Conservation (phyloP, 2,113 vertebrate species). For the Callithrix jacchus region DNA sequence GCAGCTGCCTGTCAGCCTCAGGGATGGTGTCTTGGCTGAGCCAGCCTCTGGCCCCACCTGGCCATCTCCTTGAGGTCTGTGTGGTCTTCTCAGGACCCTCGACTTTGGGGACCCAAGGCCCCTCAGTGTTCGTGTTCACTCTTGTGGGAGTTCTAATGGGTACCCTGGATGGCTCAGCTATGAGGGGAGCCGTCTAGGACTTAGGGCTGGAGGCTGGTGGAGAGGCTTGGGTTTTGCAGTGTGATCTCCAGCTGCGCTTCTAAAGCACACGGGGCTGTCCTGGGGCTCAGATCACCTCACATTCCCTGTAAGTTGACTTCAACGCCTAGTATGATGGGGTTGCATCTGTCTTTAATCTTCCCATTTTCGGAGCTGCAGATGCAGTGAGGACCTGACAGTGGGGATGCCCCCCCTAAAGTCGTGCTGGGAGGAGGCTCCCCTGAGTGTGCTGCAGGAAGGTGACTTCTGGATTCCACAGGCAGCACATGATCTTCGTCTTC, state of each 20-base stretch:
- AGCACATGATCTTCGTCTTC: accelerated
- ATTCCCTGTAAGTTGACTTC: accelerated
- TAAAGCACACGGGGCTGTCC: background rate
- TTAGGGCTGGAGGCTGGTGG: background rate
- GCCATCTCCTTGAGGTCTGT: background rate
- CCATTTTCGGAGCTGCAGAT: background rate
- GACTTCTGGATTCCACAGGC: no score
- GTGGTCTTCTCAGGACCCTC: no score
- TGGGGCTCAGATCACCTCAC: background rate
- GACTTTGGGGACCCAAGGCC: background rate
- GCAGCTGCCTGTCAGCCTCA: background rate
- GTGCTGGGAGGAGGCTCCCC: no score
- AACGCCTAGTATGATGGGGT: accelerated
- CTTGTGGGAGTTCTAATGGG: background rate
- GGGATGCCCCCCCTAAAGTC: background rate
- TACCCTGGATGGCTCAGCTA: background rate
- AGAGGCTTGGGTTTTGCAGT: background rate
- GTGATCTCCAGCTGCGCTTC: background rate
- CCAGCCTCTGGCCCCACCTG: no score
- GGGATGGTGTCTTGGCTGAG: background rate
- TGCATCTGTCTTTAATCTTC: background rate
- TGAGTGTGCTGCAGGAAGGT: accelerated
- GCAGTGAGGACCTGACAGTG: accelerated
- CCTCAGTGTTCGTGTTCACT: accelerated
- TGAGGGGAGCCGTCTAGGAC: background rate